Base-by-base conservation (phyloP, 2,888 invertebrate species). In the Aporophyla nigra region DNA sequence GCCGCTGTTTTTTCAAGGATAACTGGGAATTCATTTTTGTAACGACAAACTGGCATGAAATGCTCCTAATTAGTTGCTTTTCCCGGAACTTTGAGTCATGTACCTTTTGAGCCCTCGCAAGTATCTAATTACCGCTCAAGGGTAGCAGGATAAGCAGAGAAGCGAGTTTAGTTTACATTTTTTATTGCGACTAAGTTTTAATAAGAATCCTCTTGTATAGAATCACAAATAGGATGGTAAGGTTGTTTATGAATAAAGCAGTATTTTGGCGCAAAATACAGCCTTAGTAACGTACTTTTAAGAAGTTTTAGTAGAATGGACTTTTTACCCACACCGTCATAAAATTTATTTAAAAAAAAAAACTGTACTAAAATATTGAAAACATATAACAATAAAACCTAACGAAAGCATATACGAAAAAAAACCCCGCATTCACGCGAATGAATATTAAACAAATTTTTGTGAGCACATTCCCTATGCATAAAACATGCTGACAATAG, bases 61-160 rank as follows among this genome's bases (percentile, higher is more conserved):
- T 24, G 62, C 51, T 43, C 66, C 71, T 82, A 82, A 84, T 82
- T 82, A 84, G 71, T 71, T 54, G 69, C 61, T 58, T 65, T 69
- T 21, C 46, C 16, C 21, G 61, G 58, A 65, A 71, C 68, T 78
- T 82, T 78, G 72, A 85, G 43, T 70, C 16, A 24, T 76, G 27
- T 72, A 85, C 85, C 76, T 75, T 84, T 71, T 76, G 27, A 66
- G 71, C 33, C 49, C 61, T 70, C 70, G 9, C 49, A 51, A 71
- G 82, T 62, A 72, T 67, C 70, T 83, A 85, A 83, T 85, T 83
- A 81, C 66, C 24, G 53, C 81, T 76, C 71, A 71, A 85, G 66
- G n/a, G 51, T 70, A 67, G 49, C 21, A 56, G 27, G n/a, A 27
- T 59, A 67, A 81, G 66, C 58, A 54, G 49, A 24, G 40, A 58